Evolutionary conservation across 2,888 invertebrate species (phyloP).

Genomic region (Zele albiditarsus): DNA sequence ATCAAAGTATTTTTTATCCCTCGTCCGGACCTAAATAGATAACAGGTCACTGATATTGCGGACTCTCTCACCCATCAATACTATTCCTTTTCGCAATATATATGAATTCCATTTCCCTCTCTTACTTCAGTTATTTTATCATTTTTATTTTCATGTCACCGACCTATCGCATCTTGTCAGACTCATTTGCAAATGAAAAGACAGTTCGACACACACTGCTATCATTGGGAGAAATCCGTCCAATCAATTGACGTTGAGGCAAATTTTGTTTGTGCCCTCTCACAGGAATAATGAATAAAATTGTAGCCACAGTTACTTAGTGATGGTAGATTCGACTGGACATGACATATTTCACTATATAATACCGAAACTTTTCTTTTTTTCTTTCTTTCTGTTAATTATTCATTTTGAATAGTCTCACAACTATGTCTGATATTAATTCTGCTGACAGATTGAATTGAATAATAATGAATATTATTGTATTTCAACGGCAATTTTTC

Average conservation of each 20-base stretch:
- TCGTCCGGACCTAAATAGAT: conserved; percentile 58
- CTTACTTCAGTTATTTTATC: background rate
- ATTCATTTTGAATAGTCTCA: background rate
- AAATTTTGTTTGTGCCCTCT: no score
- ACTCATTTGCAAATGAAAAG: background rate
- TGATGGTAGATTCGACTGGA: background rate
- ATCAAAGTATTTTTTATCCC: conserved; percentile 26
- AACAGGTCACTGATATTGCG: conserved; percentile 51
- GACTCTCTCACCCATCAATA: background rate
- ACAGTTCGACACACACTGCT: background rate
- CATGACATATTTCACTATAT: background rate
- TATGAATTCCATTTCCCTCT: background rate
- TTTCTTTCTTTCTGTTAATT: background rate
- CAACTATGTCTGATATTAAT: background rate
- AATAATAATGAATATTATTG: background rate
- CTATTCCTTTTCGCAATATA: background rate
- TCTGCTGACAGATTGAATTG: background rate
- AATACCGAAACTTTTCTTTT: background rate
- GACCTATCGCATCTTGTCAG: background rate
- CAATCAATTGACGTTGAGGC: background rate
- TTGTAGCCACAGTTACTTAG: background rate
- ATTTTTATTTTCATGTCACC: background rate
- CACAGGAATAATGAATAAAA: background rate
- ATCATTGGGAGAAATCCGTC: background rate
- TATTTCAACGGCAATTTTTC: background rate